These are phyloP conservation scores for Formicarius rufipectus DNA, from an alignment of 2,113 vertebrate species.

Conservation along the genomic window DNA sequence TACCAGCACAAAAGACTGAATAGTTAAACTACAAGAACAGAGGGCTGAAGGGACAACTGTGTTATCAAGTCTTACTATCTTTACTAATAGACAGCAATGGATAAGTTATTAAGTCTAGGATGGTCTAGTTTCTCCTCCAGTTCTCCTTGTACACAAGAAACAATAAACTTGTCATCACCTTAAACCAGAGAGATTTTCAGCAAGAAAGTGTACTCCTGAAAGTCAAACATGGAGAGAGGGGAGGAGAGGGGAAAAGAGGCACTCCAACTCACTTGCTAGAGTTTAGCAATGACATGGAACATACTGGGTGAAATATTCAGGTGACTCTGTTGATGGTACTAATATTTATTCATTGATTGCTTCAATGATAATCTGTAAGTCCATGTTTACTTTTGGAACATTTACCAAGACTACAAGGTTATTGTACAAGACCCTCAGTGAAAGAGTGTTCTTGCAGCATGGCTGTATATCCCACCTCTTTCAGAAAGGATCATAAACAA, in stretches of 20 bases:
- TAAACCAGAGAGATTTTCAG: neutral
- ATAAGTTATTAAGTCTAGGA: neutral
- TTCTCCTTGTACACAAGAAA: neutral
- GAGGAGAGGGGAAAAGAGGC: neutral
- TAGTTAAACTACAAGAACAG: neutral
- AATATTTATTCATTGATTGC: neutral
- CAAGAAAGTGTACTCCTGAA: neutral
- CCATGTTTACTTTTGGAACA: neutral
- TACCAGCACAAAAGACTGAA: neutral
- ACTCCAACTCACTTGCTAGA: neutral
- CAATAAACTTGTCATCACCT: neutral
- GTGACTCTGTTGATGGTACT: neutral
- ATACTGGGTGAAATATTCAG: neutral
- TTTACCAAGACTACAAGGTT: neutral
- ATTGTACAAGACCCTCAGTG: neutral
- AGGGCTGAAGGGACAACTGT: neutral
- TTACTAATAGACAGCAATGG: neutral
- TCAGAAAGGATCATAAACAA: neutral
- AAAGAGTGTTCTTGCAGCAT: neutral
- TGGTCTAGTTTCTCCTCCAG: neutral
- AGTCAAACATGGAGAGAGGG: neutral
- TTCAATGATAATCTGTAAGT: neutral
- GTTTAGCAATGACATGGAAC: neutral
- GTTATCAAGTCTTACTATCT: neutral
- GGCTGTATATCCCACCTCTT: neutral